Conservation (phyloP, 2,113 vertebrate genomes). For the Chelonoidis abingdonii region DNA sequence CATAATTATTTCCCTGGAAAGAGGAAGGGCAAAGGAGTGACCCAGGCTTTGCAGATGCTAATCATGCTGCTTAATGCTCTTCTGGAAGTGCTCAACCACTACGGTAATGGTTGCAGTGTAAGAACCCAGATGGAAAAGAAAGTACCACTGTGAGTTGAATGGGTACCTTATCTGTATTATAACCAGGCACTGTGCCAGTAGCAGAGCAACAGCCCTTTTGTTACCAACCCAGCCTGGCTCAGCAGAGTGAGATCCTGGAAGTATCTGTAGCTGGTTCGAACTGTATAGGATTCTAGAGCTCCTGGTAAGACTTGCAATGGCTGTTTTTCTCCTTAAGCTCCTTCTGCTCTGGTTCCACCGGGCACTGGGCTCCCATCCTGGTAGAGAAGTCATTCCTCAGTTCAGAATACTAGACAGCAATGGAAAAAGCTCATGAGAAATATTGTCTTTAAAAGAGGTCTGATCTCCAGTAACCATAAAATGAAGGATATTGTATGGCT, state of each 20-base stretch:
- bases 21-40: background rate
- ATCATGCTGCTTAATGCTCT: too few species aligned
- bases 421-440: too few species aligned
- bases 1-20: background rate
- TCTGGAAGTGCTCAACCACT: background rate
- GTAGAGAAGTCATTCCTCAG: too few species aligned
- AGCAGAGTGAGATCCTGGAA: background rate
- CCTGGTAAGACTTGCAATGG: background rate
- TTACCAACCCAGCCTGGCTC: background rate
- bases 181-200: background rate
- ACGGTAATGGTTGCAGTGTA: background rate
- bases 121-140: background rate
- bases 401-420: too few species aligned
- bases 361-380: background rate
- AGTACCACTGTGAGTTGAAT: background rate
- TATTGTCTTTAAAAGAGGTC: too few species aligned
- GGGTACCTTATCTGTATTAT: background rate
- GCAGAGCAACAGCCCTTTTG: background rate
- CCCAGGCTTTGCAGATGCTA: background rate
- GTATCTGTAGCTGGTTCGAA: background rate
- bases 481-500: background rate
- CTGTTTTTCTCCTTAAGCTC: background rate
- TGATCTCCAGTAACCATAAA: too few species aligned
- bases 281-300: background rate
- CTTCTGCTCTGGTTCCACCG: background rate